phyloP scores from a whole-genome alignment of 2,113 vertebrate species.

The Scalopus aquaticus region DNA sequence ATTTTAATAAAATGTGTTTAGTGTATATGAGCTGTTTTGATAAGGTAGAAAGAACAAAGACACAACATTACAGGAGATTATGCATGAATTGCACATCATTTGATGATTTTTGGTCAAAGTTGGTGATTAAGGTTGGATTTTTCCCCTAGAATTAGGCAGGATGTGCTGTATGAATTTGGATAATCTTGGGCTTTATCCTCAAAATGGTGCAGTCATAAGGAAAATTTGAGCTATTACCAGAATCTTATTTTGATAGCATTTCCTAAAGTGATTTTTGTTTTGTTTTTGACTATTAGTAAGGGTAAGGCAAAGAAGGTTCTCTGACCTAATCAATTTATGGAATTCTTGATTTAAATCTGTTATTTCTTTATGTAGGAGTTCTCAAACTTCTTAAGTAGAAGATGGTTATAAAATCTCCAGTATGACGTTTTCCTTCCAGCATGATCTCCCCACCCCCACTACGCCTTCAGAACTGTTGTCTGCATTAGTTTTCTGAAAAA shows the following conservation, averaged over 20 bases:
- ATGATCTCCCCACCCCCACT: not conserved
- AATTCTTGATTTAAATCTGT: not conserved
- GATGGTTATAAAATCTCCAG: not conserved
- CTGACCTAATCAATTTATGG: not conserved
- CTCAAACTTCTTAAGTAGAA: not conserved
- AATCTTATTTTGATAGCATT: not conserved
- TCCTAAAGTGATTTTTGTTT: not conserved
- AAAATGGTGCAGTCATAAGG: not conserved
- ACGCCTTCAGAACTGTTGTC: not conserved
- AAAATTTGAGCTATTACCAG: not conserved
- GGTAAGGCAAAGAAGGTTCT: not conserved
- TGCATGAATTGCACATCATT: not conserved
- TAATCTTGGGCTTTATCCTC: not conserved
- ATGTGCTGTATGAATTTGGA: not conserved
- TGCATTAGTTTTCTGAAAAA: not conserved
- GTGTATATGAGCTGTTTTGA: not conserved
- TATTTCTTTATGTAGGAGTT: not conserved
- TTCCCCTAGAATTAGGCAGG: not conserved
- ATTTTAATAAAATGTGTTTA: slow-evolving; percentile 1
- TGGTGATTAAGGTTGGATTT: not conserved
- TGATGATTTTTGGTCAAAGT: not conserved
- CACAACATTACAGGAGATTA: not conserved
- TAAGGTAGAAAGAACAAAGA: not conserved
- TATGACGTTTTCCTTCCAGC: not conserved
- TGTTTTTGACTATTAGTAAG: not conserved